A percentile compares a stretch with the other conserved stretches of the same genome.
These are phyloP conservation scores for Nyctibius bracteatus DNA, from an alignment of 2,113 vertebrate genomes.

Conservation along the genomic window DNA sequence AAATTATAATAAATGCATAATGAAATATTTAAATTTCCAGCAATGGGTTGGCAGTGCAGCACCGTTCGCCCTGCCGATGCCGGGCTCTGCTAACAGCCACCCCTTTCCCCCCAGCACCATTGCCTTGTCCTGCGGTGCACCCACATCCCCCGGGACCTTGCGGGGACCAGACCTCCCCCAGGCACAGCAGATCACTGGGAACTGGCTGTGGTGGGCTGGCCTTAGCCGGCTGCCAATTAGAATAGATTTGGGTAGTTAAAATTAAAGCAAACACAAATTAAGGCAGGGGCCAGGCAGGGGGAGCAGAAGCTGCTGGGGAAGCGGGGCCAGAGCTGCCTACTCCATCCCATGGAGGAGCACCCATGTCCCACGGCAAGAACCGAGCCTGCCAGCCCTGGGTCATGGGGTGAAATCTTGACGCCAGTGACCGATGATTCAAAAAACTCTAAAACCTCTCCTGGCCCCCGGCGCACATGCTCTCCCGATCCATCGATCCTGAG, in stretches of 20 bases:
- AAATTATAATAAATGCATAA: slow-evolving; percentile 8
- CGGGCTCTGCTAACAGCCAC: neutral
- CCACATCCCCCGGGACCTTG: rapidly evolving
- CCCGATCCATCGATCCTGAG: rapidly evolving
- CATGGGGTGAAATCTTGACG: neutral
- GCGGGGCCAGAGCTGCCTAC: neutral
- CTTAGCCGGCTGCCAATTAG: neutral
- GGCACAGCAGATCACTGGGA: rapidly evolving
- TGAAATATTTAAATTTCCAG: neutral
- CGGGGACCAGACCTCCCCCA: neutral
- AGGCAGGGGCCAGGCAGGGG: neutral
- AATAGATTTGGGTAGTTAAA: neutral
- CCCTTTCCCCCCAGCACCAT: neutral
- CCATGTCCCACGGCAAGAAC: rapidly evolving
- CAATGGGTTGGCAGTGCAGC: neutral
- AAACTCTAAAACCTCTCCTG: neutral
- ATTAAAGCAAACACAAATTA: neutral
- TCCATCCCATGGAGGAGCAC: rapidly evolving
- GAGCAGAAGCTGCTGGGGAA: neutral
- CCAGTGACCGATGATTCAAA: neutral
- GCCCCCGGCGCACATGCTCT: rapidly evolving
- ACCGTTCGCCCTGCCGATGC: rapidly evolving
- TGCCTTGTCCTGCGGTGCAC: neutral
- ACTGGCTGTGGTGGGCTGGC: neutral
- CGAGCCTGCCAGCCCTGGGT: neutral